Conservation (phyloP, 2,888 invertebrate species). For the Watsonalla cultraria region DNA sequence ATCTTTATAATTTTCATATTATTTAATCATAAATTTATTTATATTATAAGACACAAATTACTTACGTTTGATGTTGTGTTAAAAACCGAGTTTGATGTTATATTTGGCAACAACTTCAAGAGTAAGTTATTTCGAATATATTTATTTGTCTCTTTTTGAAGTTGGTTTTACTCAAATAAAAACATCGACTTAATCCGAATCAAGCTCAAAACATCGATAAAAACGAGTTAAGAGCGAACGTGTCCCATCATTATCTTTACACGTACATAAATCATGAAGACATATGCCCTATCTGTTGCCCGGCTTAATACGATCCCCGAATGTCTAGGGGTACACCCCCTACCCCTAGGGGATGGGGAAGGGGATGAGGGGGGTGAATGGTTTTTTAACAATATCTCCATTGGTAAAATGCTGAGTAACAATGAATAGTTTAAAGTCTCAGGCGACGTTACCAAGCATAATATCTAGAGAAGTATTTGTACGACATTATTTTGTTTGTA, state of each 20-base stretch:
- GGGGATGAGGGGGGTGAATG: slow-evolving; percentile 7
- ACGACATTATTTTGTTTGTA: not conserved
- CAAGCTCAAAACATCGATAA: not conserved
- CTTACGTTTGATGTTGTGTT: too few relatives aligned
- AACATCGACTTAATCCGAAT: not conserved
- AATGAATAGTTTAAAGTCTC: not conserved
- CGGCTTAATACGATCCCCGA: slow-evolving; percentile 72
- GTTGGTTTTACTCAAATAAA: too few relatives aligned
- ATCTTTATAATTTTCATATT: too few relatives aligned
- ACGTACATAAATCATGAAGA: slow-evolving; percentile 73
- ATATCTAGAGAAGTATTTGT: not conserved
- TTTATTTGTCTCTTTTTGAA: too few relatives aligned
- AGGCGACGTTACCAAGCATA: not conserved
- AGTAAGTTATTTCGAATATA: too few relatives aligned
- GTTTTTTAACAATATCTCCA: slow-evolving; percentile 28
- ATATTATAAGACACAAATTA: too few relatives aligned
- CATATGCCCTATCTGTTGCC: slow-evolving; percentile 75
- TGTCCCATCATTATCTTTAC: slow-evolving; percentile 42
- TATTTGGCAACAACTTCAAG: too few relatives aligned
- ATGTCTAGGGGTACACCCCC: slow-evolving; percentile 29
- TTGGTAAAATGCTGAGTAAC: slow-evolving; percentile 20
- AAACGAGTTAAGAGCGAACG: slow-evolving; percentile 3
- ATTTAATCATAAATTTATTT: too few relatives aligned
- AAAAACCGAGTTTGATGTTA: too few relatives aligned
- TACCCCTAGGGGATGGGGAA: slow-evolving; percentile 11